Evolutionary conservation across 2,797 vertebrate species (phyloP).

Genomic region (Hemibagrus guttatus): DNA sequence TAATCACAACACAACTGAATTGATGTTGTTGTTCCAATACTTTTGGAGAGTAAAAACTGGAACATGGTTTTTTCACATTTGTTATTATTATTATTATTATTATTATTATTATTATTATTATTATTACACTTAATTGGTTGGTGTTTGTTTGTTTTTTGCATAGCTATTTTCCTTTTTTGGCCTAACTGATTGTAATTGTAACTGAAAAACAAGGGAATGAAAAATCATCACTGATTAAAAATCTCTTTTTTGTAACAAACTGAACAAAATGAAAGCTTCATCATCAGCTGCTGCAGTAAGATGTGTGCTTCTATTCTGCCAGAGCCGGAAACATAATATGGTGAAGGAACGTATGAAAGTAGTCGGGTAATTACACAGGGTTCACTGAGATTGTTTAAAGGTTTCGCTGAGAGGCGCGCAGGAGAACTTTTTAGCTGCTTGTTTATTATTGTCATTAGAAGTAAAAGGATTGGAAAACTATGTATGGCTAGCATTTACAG

Average conservation of each 20-base stretch:
- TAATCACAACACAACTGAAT: too few relatives aligned
- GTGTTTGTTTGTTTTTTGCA: not conserved
- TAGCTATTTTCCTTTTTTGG: not conserved
- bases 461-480: not conserved
- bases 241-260: not conserved
- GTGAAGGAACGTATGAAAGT: not conserved
- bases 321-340: not conserved
- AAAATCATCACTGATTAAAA: not conserved
- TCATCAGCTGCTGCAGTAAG: conserved; percentile 8
- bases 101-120: not conserved
- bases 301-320: not conserved
- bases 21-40: too few relatives aligned
- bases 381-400: not conserved
- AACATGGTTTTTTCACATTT: not conserved
- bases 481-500: not conserved
- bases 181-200: not conserved
- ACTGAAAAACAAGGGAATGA: not conserved
- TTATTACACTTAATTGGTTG: not conserved
- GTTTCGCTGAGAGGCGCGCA: not conserved
- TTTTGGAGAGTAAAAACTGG: not conserved
- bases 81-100: not conserved
- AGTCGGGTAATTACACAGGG: not conserved
- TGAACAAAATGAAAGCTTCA: not conserved
- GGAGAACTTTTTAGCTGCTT: not conserved
- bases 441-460: not conserved